Evolutionary conservation across 1,140 invertebrate genomes (phyloP), one percentile per base, ranked within the genome.

Genomic region (Leucophenga varia): DNA sequence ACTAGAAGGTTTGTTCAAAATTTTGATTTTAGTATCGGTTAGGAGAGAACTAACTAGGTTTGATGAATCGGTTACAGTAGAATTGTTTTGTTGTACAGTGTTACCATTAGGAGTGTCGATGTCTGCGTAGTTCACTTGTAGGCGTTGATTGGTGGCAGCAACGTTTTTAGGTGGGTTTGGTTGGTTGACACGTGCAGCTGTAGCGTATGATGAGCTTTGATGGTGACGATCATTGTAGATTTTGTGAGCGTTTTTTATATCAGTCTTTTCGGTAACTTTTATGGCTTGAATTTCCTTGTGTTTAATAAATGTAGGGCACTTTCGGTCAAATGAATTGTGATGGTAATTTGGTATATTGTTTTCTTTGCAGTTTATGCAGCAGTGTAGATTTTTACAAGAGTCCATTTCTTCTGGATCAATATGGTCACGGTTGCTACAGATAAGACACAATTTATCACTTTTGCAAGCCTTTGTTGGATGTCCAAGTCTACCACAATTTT

Each of bases 331-430:
- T 3, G 17, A 17, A 35, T 22, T 39, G 36, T 47, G 45, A 6
- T 47, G 45, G 25, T 47, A 30, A 20, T 47, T 47, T 6, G 25
- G 7, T 7, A 30, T 28, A 18, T 12, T 36, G 21, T 25, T 31
- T 21, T 38, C 44, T 22, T 25, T 46, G 44, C 44, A 46, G 22
- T 38, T 46, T 25, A 46, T 46, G 16, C 35, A 46, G 30, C 17
- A 22, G 20, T 35, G 34, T 13, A 30, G 7, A 30, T 30, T 30
- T 30, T 30, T 30, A n/a, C 25, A 30, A 8, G 7, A 7, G 7
- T 30, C 25, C 12, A 30, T 8, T 7, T 7, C 12, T 30, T 30
- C 25, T n/a, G 25, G 25, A n/a, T 30, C 25, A 30, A n/a, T 30
- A n/a, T 30, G 25, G 7, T 30, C 25, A 8, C 7, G 25, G 12